Conservation (phyloP, 2,113 vertebrate genomes). For the Eulacestoma nigropectus region DNA sequence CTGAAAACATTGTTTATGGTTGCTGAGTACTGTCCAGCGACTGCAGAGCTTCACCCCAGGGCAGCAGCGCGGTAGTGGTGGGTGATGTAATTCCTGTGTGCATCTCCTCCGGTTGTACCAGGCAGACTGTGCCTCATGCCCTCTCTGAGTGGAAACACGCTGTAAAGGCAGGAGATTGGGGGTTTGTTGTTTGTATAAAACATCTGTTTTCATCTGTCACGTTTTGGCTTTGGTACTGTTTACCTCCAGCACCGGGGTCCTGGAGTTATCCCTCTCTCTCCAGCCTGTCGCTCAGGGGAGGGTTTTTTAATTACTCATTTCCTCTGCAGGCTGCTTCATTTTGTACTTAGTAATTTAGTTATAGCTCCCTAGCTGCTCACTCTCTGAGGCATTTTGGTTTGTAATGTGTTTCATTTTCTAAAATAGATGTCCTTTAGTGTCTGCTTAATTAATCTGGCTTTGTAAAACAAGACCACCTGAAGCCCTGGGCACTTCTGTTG, state of each 20-base stretch:
- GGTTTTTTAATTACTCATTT: constrained; percentile 61
- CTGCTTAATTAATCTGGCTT: constrained; percentile 43
- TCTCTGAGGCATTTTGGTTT: constrained; percentile 22
- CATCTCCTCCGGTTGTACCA: not conserved
- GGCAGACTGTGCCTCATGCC: not conserved
- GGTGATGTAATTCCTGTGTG: constrained; percentile 13
- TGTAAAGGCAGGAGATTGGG: not conserved
- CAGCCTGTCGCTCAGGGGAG: constrained; percentile 14
- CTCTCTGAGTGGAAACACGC: not conserved
- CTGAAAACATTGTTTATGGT: not conserved
- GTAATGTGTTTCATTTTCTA: constrained; percentile 20
- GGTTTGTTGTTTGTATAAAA: not conserved
- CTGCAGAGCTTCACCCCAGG: not conserved
- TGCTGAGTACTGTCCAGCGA: not conserved
- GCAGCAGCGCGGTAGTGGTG: not conserved
- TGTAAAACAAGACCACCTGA: constrained; percentile 41
- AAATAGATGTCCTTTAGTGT: constrained; percentile 15
- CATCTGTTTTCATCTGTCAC: not conserved
- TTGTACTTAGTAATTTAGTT: constrained; percentile 53
- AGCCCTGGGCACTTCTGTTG: not conserved
- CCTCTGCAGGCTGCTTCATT: constrained; percentile 59
- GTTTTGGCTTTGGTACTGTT: not conserved
- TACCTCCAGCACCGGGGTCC: not conserved
- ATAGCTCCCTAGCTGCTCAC: not conserved
- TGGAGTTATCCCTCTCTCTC: not conserved